A percentile compares a stretch with the other conserved stretches of the same genome.
Conservation (phyloP, 2,113 vertebrate species). For the Gobio gobio region DNA sequence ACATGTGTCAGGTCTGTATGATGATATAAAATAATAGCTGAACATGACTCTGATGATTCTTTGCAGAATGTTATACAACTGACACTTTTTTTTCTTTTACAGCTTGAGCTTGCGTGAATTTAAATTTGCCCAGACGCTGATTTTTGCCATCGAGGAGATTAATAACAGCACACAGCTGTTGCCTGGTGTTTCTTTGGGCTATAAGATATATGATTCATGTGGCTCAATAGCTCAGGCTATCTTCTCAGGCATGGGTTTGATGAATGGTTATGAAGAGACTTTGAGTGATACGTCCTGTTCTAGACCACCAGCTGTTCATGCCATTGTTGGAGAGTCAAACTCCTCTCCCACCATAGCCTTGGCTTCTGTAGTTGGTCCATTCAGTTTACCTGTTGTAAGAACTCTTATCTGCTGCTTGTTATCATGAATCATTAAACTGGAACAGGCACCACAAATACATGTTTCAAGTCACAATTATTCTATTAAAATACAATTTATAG, state of each 20-base stretch:
- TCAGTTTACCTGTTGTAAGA: constrained; percentile 64
- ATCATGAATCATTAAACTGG: background rate
- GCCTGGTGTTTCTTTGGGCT: constrained; percentile 72
- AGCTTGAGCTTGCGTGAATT: constrained; percentile 76
- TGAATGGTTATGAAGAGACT: constrained; percentile 64
- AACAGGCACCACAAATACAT: background rate
- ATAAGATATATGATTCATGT: constrained; percentile 77
- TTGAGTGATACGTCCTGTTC: constrained; percentile 57
- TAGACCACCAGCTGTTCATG: constrained; percentile 56
- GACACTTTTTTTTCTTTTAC: background rate
- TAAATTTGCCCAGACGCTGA: constrained; percentile 75
- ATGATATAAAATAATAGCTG: background rate
- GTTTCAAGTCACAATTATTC: background rate
- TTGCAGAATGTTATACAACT: background rate
- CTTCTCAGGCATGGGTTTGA: constrained; percentile 71
- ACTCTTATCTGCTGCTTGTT: background rate
- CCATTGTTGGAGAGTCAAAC: constrained; percentile 61
- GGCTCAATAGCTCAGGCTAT: constrained; percentile 62
- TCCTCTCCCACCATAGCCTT: constrained; percentile 63
- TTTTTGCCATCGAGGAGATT: constrained; percentile 79
- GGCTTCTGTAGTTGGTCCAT: constrained; percentile 57
- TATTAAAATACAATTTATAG: no score
- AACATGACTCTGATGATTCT: background rate
- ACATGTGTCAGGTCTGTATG: constrained; percentile 40
- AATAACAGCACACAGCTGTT: constrained; percentile 70